Evolutionary conservation across 1,140 invertebrate species (phyloP).

Genomic region (Saccostrea echinata): DNA sequence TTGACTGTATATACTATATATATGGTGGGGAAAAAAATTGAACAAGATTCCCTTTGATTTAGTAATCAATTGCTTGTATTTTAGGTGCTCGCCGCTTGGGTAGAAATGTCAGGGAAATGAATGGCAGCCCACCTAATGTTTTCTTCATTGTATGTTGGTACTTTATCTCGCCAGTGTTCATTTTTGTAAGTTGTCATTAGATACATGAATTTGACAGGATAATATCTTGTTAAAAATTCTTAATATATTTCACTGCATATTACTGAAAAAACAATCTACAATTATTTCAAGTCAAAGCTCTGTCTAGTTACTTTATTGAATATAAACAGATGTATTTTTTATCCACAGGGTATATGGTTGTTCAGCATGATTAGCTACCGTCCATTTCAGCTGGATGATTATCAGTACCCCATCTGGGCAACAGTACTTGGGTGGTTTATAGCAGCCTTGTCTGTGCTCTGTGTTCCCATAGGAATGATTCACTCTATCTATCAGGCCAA

Average conservation of each 20-base stretch:
- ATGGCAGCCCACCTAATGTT: constrained; percentile 87
- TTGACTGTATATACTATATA: too few relatives aligned
- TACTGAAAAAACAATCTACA: too few relatives aligned
- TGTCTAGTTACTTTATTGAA: not conserved
- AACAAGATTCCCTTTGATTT: not conserved
- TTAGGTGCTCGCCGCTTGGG: constrained; percentile 88
- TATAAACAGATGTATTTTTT: not conserved
- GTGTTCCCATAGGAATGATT: constrained; percentile 90
- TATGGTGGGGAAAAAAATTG: too few relatives aligned
- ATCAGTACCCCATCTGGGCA: constrained; percentile 91
- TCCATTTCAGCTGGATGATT: constrained; percentile 89
- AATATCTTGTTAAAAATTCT: too few relatives aligned
- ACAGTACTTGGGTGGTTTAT: constrained; percentile 93
- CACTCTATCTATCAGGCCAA: constrained; percentile 86
- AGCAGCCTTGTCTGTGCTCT: constrained; percentile 89
- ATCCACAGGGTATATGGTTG: constrained; percentile 88
- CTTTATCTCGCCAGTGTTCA: constrained; percentile 88
- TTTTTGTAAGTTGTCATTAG: constrained; percentile 84
- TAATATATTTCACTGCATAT: too few relatives aligned
- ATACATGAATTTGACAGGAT: not conserved
- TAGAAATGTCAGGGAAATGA: constrained; percentile 92
- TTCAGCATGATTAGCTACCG: constrained; percentile 93
- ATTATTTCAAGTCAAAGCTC: too few relatives aligned
- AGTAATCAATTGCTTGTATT: constrained; percentile 38
- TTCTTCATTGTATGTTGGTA: constrained; percentile 94